A percentile compares a stretch with the other conserved stretches of the same genome.
phyloP scores from a whole-genome alignment of 2,113 vertebrate genomes.

The Polypterus bichir region DNA sequence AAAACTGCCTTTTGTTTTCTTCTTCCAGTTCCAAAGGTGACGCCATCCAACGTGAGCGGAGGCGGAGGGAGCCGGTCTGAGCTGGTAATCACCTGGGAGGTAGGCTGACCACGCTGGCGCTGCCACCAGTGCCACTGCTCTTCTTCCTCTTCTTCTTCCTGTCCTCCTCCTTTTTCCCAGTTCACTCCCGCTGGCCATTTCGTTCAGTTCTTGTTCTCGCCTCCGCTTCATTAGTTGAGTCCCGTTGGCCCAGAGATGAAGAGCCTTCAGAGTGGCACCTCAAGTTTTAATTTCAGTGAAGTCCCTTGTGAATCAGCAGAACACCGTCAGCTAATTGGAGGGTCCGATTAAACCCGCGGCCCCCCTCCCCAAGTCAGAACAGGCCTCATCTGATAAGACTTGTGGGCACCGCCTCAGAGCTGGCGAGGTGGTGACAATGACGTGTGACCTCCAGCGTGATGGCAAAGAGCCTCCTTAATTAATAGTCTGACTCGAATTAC shows the following conservation, averaged over 20 bases:
- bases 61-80: conserved; percentile 91
- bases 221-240: too few species aligned
- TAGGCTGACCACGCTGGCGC: conserved; percentile 39
- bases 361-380: too few species aligned
- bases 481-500: too few species aligned
- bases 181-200: neutral
- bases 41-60: conserved; percentile 87
- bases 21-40: conserved; percentile 79
- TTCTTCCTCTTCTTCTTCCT: conserved; percentile 12
- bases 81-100: conserved; percentile 97
- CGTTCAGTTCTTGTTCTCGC: too few species aligned
- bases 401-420: too few species aligned
- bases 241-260: too few species aligned
- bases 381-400: too few species aligned
- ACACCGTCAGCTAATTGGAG: conserved; percentile 26
- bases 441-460: too few species aligned
- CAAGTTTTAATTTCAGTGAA: conserved; percentile 2
- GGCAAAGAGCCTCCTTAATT: too few species aligned
- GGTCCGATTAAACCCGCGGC: conserved; percentile 22
- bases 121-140: conserved; percentile 11
- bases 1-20: conserved; percentile 18
- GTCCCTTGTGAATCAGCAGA: conserved; percentile 14
- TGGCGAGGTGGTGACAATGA: too few species aligned
- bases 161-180: conserved; percentile 10
- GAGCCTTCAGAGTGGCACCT: neutral